Percentiles rank a stretch among this genome's conserved stretches.
These are phyloP conservation scores for Hystrix brachyura DNA, from an alignment of 2,113 vertebrate species.

Conservation along the genomic window DNA sequence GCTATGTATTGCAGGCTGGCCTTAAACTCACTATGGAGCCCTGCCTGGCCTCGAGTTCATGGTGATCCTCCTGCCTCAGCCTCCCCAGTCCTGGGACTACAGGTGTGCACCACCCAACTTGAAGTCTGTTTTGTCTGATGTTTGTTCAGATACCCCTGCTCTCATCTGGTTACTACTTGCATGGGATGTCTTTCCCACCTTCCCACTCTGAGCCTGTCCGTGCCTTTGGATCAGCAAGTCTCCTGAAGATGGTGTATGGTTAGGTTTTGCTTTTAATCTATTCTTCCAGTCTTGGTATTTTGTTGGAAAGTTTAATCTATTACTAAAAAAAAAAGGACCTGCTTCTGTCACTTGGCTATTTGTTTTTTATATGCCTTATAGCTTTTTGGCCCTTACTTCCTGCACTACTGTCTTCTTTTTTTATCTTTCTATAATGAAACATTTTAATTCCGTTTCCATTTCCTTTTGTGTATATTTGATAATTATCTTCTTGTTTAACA, in stretches of 20 bases:
- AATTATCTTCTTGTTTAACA: neutral
- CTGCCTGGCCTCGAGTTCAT: neutral
- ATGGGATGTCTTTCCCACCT: neutral
- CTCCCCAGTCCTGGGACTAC: neutral
- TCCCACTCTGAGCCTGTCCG: neutral
- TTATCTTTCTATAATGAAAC: neutral
- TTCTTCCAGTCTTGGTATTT: neutral
- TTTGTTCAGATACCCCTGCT: neutral
- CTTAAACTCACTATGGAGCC: neutral
- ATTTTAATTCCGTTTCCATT: neutral
- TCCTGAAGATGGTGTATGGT: neutral
- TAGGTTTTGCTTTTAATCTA: neutral
- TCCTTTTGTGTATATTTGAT: neutral
- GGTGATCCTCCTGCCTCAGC: neutral
- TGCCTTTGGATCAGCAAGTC: neutral
- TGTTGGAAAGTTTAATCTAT: neutral
- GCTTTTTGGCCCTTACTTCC: neutral
- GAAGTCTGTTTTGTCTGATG: neutral
- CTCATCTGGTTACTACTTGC: neutral
- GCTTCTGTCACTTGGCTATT: neutral
- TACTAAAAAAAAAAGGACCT: neutral
- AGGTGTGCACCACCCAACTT: neutral
- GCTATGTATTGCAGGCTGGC: neutral
- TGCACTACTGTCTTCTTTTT: neutral
- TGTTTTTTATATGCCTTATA: neutral